Evolutionary conservation across 2,113 vertebrate genomes (phyloP).

Genomic region (Myotis lucifugus): DNA sequence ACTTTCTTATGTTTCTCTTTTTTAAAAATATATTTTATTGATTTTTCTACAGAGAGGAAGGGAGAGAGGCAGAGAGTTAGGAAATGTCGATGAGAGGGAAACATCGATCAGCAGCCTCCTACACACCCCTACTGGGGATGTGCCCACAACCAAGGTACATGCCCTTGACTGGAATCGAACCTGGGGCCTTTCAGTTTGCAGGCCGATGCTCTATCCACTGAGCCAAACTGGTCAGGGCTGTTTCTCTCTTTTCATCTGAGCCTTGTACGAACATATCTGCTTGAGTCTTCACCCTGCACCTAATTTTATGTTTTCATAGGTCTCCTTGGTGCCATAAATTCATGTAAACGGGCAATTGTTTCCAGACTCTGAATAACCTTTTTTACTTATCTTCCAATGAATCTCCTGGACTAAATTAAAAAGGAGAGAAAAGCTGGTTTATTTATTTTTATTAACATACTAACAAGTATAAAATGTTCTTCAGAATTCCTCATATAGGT

Average conservation of each 20-base stretch:
- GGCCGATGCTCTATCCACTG: too few species aligned
- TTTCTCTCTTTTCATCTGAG: background rate
- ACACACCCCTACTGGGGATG: too few species aligned
- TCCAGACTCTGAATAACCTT: background rate
- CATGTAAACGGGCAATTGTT: background rate
- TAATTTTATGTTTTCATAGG: background rate
- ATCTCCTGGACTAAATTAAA: background rate
- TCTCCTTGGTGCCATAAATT: background rate
- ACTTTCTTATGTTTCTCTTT: background rate
- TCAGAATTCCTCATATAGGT: background rate
- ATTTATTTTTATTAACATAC: background rate
- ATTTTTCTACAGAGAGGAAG: too few species aligned
- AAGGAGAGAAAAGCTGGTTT: background rate
- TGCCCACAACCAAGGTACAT: too few species aligned
- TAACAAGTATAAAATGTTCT: conserved; percentile 9
- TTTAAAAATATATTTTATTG: too few species aligned
- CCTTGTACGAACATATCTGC: background rate
- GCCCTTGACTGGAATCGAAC: too few species aligned
- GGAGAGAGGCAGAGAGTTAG: too few species aligned
- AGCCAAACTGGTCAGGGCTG: too few species aligned
- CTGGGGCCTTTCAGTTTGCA: too few species aligned
- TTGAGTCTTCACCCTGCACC: background rate
- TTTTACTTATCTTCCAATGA: background rate
- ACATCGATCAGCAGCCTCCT: too few species aligned
- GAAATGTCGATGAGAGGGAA: too few species aligned